These are phyloP conservation scores for Pterocles orientalis DNA, from an alignment of 2,113 vertebrate species.

Conservation along the genomic window DNA sequence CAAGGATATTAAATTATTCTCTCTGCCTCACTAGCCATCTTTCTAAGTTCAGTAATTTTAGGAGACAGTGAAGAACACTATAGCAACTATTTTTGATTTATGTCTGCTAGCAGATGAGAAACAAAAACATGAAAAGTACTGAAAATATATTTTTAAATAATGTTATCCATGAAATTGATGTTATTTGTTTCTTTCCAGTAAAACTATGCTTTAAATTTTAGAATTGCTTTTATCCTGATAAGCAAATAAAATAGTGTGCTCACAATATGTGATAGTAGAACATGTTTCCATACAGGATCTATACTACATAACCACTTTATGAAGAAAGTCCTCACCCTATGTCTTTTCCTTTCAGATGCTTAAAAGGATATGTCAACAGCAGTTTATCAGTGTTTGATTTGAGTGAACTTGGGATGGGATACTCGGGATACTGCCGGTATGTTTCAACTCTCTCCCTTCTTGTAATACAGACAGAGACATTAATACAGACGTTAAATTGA, in stretches of 20 bases:
- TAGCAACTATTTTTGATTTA: neutral
- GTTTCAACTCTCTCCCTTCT: accelerated
- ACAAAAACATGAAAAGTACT: neutral
- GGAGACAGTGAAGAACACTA: neutral
- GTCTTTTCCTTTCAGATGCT: slow-evolving; percentile 80
- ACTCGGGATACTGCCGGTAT: slow-evolving; percentile 88
- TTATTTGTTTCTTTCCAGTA: neutral
- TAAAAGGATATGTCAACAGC: slow-evolving; percentile 95
- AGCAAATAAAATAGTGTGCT: neutral
- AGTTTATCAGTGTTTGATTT: slow-evolving; percentile 94
- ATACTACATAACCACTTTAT: neutral
- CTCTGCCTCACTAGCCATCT: neutral
- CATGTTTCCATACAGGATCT: neutral
- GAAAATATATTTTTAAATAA: neutral
- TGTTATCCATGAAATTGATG: neutral
- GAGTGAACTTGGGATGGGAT: slow-evolving; percentile 82
- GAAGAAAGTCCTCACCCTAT: neutral
- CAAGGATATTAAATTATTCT: neutral
- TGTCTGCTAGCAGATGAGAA: neutral
- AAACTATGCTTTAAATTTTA: neutral
- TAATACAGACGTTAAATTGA: neutral
- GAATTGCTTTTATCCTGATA: neutral
- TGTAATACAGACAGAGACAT: neutral
- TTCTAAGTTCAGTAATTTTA: neutral
- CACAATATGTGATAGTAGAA: neutral